A percentile compares a stretch with the other conserved stretches of the same genome.
These are phyloP conservation scores for Meta bourneti DNA, from an alignment of 2,888 invertebrate species.

Conservation along the genomic window DNA sequence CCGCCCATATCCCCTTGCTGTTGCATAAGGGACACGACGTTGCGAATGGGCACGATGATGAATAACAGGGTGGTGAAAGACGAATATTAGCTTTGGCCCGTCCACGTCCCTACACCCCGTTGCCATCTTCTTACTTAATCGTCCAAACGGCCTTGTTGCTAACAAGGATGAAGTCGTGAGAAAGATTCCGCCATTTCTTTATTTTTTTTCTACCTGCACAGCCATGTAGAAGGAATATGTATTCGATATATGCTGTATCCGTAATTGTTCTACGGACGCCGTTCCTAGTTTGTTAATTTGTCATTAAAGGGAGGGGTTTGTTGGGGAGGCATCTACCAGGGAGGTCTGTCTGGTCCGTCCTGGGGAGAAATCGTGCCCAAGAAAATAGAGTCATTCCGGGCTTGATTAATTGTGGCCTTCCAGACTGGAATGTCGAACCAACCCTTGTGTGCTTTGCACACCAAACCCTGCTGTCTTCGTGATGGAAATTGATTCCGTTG, in stretches of 20 bases:
- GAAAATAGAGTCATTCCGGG: constrained; percentile 47
- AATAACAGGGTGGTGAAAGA: constrained; percentile 76
- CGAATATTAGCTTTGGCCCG: constrained; percentile 66
- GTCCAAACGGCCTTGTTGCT: constrained; percentile 68
- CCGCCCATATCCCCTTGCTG: constrained; percentile 23
- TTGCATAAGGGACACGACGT: constrained; percentile 41
- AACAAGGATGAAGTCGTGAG: constrained; percentile 69
- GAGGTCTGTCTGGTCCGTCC: constrained; percentile 28
- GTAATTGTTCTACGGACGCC: constrained; percentile 1
- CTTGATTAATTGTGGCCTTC: constrained; percentile 38
- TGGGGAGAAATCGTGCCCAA: background rate
- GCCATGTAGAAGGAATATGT: background rate
- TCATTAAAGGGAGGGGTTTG: constrained; percentile 50
- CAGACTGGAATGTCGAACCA: constrained; percentile 14
- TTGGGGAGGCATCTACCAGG: constrained; percentile 42
- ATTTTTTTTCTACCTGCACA: background rate
- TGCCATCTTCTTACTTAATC: constrained; percentile 61
- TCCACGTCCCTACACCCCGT: constrained; percentile 14
- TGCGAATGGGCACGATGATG: constrained; percentile 48
- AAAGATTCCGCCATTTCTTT: constrained; percentile 43
- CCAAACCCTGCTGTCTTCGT: background rate
- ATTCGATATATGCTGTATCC: background rate
- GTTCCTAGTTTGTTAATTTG: constrained; percentile 67
- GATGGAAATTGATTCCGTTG: background rate
- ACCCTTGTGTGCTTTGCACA: background rate